Base-by-base conservation (phyloP, 2,888 invertebrate species). In the Drosophila anceps region DNA sequence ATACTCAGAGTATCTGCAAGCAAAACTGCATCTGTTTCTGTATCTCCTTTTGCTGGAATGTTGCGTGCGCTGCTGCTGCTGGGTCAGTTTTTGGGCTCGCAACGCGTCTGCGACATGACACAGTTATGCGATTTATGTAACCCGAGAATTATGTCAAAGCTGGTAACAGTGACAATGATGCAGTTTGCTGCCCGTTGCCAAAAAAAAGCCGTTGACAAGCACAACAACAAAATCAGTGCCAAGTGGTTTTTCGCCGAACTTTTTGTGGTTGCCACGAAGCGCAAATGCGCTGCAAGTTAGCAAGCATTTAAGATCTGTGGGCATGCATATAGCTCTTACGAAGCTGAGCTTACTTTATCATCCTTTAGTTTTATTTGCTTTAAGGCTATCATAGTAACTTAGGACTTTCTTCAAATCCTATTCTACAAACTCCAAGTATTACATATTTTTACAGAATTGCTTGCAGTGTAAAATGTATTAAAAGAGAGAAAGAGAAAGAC, bases 111-210 rank as follows among this genome's bases (percentile, higher is more conserved):
- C 37, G 73, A 88, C 86, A 77, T 90, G 86, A 72, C 90, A 86
- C 88, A 86, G 90, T 90, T 87, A 85, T 90, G 86, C 86, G 90
- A 88, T 90, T 87, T 87, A 90, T 87, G 88, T 81, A 83, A 88
- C 88, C 74, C 48, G 74, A 70, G 74, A 86, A 90, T 82, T 85
- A 82, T 88, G 90, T 81, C 81, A 82, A 87, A 81, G 83, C 79
- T 46, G 72, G 73, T 73, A 64, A 72, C 57, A 73, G 69, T 75
- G 86, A 88, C 88, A 90, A 90, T 86, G 75, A 80, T 69, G 76
- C 78, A 82, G 90, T 80, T 70, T 74, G 75, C 69, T 63, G 74
- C 39, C 48, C 31, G 43, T 51, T 37, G 62, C 62, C 54, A 65
- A 65, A 53, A 53, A 24, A 35, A 7, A 71, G 48, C 76, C 61